These are phyloP conservation scores for Gastracanthus pulcherrimus DNA, from an alignment of 2,888 invertebrate genomes.

Conservation along the genomic window DNA sequence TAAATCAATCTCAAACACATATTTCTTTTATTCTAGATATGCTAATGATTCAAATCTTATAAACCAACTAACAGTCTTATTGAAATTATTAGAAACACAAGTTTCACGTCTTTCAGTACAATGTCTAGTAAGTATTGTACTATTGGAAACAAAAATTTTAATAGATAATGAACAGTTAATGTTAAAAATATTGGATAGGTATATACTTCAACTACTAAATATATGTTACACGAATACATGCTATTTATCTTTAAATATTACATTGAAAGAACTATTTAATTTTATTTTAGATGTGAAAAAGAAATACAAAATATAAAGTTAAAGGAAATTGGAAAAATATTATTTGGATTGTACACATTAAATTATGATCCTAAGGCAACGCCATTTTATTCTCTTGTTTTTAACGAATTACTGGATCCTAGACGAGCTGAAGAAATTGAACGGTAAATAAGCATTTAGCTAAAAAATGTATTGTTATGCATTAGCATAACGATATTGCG, in stretches of 20 bases:
- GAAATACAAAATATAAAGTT: slow-evolving; percentile 79
- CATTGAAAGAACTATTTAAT: neutral
- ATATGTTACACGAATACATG: too few species aligned
- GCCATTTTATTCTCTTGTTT: slow-evolving; percentile 77
- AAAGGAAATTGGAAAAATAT: slow-evolving; percentile 87
- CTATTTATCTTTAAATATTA: neutral
- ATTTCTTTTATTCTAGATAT: slow-evolving; percentile 29
- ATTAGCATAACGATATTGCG: too few species aligned
- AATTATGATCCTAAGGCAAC: slow-evolving; percentile 78
- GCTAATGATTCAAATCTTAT: neutral
- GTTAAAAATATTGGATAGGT: slow-evolving; percentile 31
- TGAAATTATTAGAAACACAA: slow-evolving; percentile 15
- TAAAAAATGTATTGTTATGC: too few species aligned
- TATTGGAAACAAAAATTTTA: neutral
- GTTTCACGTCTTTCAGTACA: neutral
- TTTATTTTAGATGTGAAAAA: slow-evolving; percentile 74
- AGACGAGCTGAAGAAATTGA: slow-evolving; percentile 80
- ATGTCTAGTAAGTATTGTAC: neutral
- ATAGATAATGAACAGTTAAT: slow-evolving; percentile 16
- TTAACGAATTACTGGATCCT: slow-evolving; percentile 79
- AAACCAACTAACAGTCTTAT: neutral
- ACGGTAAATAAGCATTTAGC: too few species aligned
- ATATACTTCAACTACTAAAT: neutral
- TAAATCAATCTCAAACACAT: too few species aligned
- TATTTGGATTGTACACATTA: slow-evolving; percentile 82